phyloP scores from a whole-genome alignment of 2,113 vertebrate species.

The Chaetodon auriga region DNA sequence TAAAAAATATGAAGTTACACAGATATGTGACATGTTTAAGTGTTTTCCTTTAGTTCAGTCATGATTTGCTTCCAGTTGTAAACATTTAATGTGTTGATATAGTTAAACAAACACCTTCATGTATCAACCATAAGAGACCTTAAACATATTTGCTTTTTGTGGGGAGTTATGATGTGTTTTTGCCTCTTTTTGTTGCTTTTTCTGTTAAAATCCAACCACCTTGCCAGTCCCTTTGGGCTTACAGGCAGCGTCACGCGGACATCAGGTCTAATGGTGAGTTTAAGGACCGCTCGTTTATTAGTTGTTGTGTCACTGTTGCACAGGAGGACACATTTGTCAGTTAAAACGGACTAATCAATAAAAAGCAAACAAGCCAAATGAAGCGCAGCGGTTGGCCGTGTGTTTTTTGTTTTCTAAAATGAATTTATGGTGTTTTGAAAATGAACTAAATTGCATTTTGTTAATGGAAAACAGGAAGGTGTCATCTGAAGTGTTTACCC shows the following conservation, averaged over 20 bases:
- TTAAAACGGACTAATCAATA: not conserved
- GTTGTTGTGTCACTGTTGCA: not conserved
- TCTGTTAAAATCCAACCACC: not conserved
- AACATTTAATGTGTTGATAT: no score
- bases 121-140: no score
- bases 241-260: no score
- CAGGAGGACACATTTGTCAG: not conserved
- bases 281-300: not conserved
- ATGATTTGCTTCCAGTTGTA: no score
- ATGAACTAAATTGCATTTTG: not conserved
- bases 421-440: not conserved
- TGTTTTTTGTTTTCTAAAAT: not conserved
- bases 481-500: constrained; percentile 20
- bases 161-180: no score
- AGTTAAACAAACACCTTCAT: not conserved
- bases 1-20: not conserved
- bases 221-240: not conserved
- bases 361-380: not conserved
- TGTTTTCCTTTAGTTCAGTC: not conserved
- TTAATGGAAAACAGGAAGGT: constrained; percentile 2
- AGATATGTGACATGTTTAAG: not conserved
- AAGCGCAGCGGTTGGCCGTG: not conserved
- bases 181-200: no score
- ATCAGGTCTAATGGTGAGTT: not conserved
- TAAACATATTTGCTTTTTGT: no score